A percentile compares a stretch with the other conserved stretches of the same genome.
Evolutionary conservation across 2,888 invertebrate genomes (phyloP).

Genomic region (Nasonovia ribisnigri): DNA sequence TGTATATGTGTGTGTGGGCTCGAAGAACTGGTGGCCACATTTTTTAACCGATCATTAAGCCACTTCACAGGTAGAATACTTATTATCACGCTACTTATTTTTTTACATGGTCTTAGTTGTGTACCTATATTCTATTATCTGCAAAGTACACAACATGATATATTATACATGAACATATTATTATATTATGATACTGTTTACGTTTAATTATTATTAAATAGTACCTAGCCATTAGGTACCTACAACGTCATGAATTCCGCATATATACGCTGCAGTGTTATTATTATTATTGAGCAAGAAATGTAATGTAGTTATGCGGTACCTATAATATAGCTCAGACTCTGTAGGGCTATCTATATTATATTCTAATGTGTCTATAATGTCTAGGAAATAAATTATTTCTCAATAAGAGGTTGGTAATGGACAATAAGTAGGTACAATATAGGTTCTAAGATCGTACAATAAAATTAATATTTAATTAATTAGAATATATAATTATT

Average conservation of each 20-base stretch:
- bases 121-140: neutral
- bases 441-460: neutral
- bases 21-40: neutral
- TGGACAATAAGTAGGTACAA: neutral
- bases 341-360: neutral
- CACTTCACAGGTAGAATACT: neutral
- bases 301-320: neutral
- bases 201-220: neutral
- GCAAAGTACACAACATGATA: neutral
- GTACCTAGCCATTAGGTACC: neutral
- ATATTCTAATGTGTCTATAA: neutral
- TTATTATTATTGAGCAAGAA: neutral
- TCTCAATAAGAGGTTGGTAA: neutral
- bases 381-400: neutral
- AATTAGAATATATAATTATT: neutral
- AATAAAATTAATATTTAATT: neutral
- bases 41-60: conserved; percentile 22
- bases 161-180: no score
- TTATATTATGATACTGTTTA: neutral
- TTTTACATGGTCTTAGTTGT: neutral
- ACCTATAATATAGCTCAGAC: neutral
- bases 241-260: neutral
- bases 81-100: neutral
- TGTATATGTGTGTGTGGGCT: neutral
- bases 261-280: neutral